These are phyloP conservation scores for Melikaiella ostensackeni DNA, from an alignment of 2,888 invertebrate species.

Conservation along the genomic window DNA sequence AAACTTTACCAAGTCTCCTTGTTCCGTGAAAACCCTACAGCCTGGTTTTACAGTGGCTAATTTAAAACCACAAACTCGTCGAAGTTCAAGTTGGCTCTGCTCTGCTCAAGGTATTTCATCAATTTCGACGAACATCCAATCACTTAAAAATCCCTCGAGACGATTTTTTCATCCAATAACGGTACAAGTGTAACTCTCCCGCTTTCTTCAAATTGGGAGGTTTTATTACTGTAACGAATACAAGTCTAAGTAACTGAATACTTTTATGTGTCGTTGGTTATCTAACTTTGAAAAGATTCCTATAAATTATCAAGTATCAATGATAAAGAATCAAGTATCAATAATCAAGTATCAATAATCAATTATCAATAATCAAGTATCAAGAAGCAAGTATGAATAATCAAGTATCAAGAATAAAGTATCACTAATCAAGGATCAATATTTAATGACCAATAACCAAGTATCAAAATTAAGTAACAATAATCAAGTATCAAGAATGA, in stretches of 20 bases:
- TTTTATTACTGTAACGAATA: not conserved
- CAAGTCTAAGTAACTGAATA: not conserved
- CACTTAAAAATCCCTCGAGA: conserved; percentile 9
- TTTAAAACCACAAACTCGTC: conserved; percentile 28
- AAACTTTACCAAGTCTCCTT: conserved; percentile 5
- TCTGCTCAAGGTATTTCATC: not conserved
- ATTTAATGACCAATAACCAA: too few species aligned
- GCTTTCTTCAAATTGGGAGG: not conserved
- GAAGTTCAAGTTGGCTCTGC: not conserved
- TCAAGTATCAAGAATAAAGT: too few species aligned
- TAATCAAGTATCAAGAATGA: too few species aligned
- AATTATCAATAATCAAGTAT: too few species aligned
- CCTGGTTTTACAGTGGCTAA: conserved; percentile 18
- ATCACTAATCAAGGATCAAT: too few species aligned
- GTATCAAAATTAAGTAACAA: too few species aligned
- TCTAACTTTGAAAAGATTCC: too few species aligned
- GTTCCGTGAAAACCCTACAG: conserved; percentile 2
- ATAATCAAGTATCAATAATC: too few species aligned
- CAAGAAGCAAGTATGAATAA: too few species aligned
- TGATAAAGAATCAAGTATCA: too few species aligned
- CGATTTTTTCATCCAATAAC: not conserved
- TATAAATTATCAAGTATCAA: too few species aligned
- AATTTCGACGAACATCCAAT: not conserved
- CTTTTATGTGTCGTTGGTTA: not conserved
- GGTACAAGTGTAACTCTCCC: not conserved